Evolutionary conservation across 2,113 vertebrate genomes (phyloP).

Genomic region (Neodon shergylaensis): DNA sequence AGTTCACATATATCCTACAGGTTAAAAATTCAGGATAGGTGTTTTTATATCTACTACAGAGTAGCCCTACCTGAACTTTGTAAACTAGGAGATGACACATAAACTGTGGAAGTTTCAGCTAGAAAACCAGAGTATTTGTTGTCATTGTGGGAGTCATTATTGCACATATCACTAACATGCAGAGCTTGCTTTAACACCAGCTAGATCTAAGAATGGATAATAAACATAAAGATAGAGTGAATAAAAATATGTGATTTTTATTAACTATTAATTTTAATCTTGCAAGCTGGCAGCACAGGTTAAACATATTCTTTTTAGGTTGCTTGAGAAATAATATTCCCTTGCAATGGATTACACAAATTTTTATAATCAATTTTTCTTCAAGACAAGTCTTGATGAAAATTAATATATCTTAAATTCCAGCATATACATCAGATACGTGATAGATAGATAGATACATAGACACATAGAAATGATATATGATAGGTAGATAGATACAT

Average conservation of each 20-base stretch:
- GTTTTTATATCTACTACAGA: neutral
- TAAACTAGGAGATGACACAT: neutral
- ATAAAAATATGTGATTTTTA: neutral
- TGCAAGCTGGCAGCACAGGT: neutral
- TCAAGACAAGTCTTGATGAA: neutral
- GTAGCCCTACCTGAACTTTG: neutral
- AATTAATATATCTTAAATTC: neutral
- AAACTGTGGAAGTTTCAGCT: neutral
- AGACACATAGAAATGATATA: no score
- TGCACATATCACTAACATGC: neutral
- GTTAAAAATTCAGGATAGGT: neutral
- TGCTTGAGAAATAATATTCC: neutral
- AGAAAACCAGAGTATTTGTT: neutral
- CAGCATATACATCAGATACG: neutral
- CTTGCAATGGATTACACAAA: neutral
- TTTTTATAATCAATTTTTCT: neutral
- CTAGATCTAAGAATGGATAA: neutral
- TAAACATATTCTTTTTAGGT: neutral
- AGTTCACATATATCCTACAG: neutral
- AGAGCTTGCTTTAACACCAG: neutral
- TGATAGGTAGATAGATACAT: neutral
- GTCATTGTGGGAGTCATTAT: neutral
- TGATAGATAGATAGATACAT: neutral
- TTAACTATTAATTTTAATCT: neutral
- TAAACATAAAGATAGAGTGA: neutral